phyloP scores from a whole-genome alignment of 2,888 invertebrate species.

The Toxonevra muliebris region DNA sequence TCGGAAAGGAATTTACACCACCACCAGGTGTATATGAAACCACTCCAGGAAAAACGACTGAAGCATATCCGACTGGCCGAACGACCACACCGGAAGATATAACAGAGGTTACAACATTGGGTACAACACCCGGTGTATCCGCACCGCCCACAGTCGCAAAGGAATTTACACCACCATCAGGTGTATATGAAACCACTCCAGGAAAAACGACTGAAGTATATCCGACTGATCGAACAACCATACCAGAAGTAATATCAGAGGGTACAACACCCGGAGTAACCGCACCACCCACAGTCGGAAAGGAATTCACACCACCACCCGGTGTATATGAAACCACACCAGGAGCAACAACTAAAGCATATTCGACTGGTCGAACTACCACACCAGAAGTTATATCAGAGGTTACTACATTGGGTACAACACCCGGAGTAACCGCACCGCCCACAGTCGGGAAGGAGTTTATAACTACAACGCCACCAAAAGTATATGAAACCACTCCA shows the following conservation, averaged over 20 bases:
- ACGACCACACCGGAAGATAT: neutral
- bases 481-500: too few species aligned
- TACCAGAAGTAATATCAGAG: neutral
- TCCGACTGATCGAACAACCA: neutral
- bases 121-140: neutral
- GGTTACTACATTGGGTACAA: neutral
- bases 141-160: neutral
- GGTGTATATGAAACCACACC: too few species aligned
- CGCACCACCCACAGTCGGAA: neutral
- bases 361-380: too few species aligned
- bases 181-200: too few species aligned
- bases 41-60: neutral
- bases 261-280: neutral
- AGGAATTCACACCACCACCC: neutral
- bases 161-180: too few species aligned
- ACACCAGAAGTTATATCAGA: too few species aligned
- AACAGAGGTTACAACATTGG: neutral
- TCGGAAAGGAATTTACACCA: neutral
- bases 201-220: too few species aligned
- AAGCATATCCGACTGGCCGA: neutral
- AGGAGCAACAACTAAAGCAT: too few species aligned
- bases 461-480: neutral
- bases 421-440: slow-evolving; percentile 7
- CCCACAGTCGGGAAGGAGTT: neutral
- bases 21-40: neutral